These are phyloP conservation scores for Cyclophora albipunctata DNA, from an alignment of 2,888 invertebrate genomes.

Conservation along the genomic window DNA sequence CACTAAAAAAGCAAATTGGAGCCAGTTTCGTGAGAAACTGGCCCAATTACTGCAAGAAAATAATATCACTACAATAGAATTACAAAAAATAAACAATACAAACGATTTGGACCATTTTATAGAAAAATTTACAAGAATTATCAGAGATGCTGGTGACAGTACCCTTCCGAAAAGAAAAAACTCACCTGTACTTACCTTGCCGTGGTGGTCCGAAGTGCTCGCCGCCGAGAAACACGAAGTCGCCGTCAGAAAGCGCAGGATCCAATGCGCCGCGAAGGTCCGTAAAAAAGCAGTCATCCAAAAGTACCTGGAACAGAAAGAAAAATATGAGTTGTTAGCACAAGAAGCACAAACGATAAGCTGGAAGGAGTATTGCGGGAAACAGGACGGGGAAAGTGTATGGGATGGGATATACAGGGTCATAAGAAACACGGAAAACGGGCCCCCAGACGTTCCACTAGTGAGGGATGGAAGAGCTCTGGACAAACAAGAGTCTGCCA, in stretches of 20 bases:
- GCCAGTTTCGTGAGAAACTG: too few species aligned
- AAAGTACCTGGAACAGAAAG: slow-evolving; percentile 12
- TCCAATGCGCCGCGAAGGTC: slow-evolving; percentile 12
- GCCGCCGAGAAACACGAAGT: slow-evolving; percentile 8
- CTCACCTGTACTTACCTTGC: slow-evolving; percentile 2
- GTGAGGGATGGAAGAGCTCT: neutral
- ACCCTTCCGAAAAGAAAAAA: slow-evolving; percentile 3
- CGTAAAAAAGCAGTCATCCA: slow-evolving; percentile 10
- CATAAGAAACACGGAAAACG: neutral
- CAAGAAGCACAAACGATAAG: slow-evolving; percentile 8
- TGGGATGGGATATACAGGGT: slow-evolving; percentile 10
- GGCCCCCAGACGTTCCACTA: slow-evolving; percentile 2
- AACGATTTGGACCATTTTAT: neutral
- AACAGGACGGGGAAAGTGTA: slow-evolving; percentile 5
- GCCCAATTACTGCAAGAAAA: neutral
- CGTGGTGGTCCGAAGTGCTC: slow-evolving; percentile 20
- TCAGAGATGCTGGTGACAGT: slow-evolving; percentile 1
- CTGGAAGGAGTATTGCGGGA: slow-evolving; percentile 16
- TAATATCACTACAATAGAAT: neutral
- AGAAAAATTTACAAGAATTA: neutral
- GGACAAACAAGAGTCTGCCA: neutral
- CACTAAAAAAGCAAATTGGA: too few species aligned
- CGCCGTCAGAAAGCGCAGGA: slow-evolving; percentile 10
- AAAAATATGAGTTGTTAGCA: slow-evolving; percentile 8
- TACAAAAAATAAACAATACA: slow-evolving; percentile 4